Conservation (phyloP, 2,888 invertebrate species). For the Lapara coniferarum region DNA sequence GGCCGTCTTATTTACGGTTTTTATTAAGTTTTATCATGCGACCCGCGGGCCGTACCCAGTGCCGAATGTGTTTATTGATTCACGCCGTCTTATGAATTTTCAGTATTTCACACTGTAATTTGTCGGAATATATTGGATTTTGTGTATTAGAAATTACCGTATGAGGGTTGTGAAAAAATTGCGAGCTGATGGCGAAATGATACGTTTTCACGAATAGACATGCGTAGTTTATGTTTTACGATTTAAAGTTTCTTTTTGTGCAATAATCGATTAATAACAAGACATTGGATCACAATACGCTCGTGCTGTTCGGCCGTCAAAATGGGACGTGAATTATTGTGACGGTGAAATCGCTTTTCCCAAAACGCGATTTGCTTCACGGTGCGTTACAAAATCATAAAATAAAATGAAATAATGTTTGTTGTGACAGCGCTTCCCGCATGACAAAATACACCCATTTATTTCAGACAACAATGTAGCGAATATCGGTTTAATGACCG, state of each 20-base stretch:
- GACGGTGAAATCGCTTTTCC: constrained; percentile 65
- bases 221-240: constrained; percentile 18
- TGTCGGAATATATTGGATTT: constrained; percentile 35
- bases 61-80: constrained; percentile 75
- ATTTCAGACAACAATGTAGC: constrained; percentile 78
- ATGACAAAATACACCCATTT: constrained; percentile 77
- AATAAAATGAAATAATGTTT: constrained; percentile 79
- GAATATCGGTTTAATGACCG: constrained; percentile 75
- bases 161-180: constrained; percentile 16
- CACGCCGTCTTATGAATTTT: constrained; percentile 62
- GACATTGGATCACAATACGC: constrained; percentile 43
- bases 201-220: constrained; percentile 17
- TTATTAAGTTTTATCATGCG: constrained; percentile 74
- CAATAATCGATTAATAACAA: constrained; percentile 51
- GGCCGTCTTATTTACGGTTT: constrained; percentile 71
- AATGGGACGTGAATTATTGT: constrained; percentile 55
- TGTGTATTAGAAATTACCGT: constrained; percentile 22
- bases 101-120: constrained; percentile 65
- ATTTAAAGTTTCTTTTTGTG: constrained; percentile 21
- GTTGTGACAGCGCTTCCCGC: constrained; percentile 80
- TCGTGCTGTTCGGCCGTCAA: constrained; percentile 20
- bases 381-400: constrained; percentile 76
- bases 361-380: constrained; percentile 73
- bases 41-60: constrained; percentile 44
- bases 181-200: constrained; percentile 1